A percentile compares a stretch with the other conserved stretches of the same genome.
These are phyloP conservation scores for Lamellibrachia luymesi DNA, from an alignment of 1,140 invertebrate genomes.

Conservation along the genomic window DNA sequence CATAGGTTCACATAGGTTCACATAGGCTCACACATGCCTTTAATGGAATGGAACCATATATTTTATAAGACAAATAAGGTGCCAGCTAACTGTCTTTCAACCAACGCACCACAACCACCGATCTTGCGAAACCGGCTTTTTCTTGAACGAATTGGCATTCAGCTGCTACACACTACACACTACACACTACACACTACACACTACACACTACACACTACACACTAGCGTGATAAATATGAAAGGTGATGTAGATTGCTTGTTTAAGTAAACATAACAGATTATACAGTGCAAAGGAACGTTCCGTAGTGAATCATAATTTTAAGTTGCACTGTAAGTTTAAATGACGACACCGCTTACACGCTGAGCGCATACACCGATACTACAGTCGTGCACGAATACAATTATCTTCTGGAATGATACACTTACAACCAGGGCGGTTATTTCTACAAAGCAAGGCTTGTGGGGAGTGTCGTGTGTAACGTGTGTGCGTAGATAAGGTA, in stretches of 20 bases:
- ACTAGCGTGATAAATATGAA: not conserved
- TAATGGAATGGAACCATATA: not conserved
- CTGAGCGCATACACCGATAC: not conserved
- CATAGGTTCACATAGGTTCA: not conserved
- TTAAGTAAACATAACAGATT: not conserved
- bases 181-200: too few relatives aligned
- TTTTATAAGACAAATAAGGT: not conserved
- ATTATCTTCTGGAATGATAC: not conserved
- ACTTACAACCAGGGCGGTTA: not conserved
- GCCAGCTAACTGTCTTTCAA: not conserved
- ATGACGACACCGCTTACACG: not conserved
- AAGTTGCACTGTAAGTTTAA: not conserved
- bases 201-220: too few relatives aligned
- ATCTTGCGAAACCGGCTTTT: not conserved
- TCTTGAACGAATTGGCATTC: too few relatives aligned
- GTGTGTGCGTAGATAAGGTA: not conserved
- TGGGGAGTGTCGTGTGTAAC: not conserved
- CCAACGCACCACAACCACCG: not conserved
- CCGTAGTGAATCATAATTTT: not conserved
- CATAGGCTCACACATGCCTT: not conserved
- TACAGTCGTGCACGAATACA: not conserved
- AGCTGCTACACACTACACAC: not conserved
- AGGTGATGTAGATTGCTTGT: not conserved
- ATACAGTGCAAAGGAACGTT: not conserved
- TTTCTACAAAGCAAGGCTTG: not conserved